phyloP scores from a whole-genome alignment of 2,113 vertebrate species.

The Zapus hudsonius region DNA sequence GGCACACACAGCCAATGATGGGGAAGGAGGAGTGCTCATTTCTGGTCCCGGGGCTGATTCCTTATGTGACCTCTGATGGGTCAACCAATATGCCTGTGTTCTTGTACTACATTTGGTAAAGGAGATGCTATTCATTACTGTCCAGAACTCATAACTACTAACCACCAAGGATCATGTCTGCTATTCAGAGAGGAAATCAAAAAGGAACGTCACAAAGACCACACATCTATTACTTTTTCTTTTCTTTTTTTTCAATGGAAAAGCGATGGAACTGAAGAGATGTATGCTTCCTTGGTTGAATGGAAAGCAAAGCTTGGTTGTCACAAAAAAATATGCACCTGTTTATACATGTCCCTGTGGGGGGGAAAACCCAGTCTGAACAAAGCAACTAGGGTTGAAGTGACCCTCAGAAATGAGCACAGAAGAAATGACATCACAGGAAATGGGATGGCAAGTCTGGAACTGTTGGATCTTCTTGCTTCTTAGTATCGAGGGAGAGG shows the following conservation, averaged over 20 bases:
- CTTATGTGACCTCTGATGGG: background rate
- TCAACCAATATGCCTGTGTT: background rate
- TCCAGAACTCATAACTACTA: background rate
- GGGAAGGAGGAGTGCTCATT: background rate
- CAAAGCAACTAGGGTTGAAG: background rate
- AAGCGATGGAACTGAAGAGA: background rate
- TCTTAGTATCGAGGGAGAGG: background rate
- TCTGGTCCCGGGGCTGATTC: slow-evolving; percentile 15
- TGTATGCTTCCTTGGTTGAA: background rate
- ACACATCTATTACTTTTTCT: background rate
- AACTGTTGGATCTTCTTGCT: background rate
- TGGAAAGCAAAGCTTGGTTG: background rate
- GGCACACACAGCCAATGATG: background rate
- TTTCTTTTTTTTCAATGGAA: background rate
- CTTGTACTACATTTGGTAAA: background rate
- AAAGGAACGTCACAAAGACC: background rate
- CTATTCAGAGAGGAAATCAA: background rate
- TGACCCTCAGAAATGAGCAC: background rate
- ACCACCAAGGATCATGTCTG: background rate
- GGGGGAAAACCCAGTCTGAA: background rate
- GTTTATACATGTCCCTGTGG: background rate
- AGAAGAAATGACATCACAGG: background rate
- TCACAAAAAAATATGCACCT: background rate
- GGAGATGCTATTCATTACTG: slow-evolving; percentile 1
- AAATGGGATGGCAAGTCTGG: background rate